These are phyloP conservation scores for Ips typographus DNA, from an alignment of 1,140 invertebrate species.

Conservation along the genomic window DNA sequence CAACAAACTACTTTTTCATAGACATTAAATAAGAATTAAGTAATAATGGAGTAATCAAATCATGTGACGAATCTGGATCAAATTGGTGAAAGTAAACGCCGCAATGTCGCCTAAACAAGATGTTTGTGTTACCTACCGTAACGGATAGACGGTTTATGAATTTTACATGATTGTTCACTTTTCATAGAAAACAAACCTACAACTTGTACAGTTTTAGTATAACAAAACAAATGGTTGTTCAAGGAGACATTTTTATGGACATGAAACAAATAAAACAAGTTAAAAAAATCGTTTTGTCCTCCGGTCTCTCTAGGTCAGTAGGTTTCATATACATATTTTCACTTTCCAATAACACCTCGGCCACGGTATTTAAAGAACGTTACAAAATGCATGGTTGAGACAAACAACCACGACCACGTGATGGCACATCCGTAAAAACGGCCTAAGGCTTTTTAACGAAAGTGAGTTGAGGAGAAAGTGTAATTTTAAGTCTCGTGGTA, in stretches of 20 bases:
- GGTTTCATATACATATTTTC: conserved; percentile 13
- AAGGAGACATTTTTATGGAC: not conserved
- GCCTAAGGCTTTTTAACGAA: conserved; percentile 19
- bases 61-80: conserved; percentile 20
- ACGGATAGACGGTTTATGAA: not conserved
- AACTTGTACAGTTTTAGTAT: not conserved
- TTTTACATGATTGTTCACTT: not conserved
- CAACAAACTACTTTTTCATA: conserved; percentile 4
- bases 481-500: conserved; percentile 6
- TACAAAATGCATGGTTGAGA: not conserved
- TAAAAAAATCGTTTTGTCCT: not conserved
- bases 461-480: conserved; percentile 28
- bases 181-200: not conserved
- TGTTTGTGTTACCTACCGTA: conserved; percentile 2
- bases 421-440: conserved; percentile 8
- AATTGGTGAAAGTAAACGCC: conserved; percentile 22
- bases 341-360: not conserved
- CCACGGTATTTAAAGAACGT: not conserved
- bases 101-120: conserved; percentile 17
- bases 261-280: not conserved
- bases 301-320: not conserved
- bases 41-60: conserved; percentile 16
- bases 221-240: not conserved
- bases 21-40: conserved; percentile 26
- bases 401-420: conserved; percentile 16